Percentiles rank a stretch among this genome's conserved stretches.
These are phyloP conservation scores for Drosophila infuscata DNA, from an alignment of 2,888 invertebrate genomes.

Conservation along the genomic window DNA sequence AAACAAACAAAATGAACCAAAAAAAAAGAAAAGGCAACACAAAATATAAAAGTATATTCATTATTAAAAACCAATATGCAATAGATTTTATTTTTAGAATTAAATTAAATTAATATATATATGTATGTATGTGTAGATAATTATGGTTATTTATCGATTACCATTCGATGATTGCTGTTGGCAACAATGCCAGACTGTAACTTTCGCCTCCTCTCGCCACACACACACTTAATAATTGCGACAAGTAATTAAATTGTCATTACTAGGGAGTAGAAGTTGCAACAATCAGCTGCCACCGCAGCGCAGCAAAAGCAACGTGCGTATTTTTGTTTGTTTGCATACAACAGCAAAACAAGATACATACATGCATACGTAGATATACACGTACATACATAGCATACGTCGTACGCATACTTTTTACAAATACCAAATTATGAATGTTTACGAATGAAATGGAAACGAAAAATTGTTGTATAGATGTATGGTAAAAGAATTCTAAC, in stretches of 20 bases:
- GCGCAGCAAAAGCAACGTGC: constrained; percentile 48
- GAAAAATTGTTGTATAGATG: constrained; percentile 77
- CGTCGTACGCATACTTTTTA: constrained; percentile 72
- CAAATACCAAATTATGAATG: constrained; percentile 81
- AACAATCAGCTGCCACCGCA: constrained; percentile 56
- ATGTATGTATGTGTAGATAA: constrained; percentile 10
- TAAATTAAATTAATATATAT: constrained; percentile 42
- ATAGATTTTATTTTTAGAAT: constrained; percentile 39
- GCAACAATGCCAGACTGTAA: constrained; percentile 50
- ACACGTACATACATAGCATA: constrained; percentile 56
- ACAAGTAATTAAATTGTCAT: constrained; percentile 35
- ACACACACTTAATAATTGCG: constrained; percentile 31
- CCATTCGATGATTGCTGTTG: constrained; percentile 70
- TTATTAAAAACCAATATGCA: constrained; percentile 51
- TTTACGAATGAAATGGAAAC: constrained; percentile 82
- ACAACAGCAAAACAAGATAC: constrained; percentile 47
- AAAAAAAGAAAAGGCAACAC: constrained; percentile 53
- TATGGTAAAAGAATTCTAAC: constrained; percentile 82
- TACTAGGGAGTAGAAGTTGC: constrained; percentile 20
- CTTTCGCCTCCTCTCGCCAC: constrained; percentile 13
- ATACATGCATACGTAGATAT: constrained; percentile 46
- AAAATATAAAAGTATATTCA: constrained; percentile 24
- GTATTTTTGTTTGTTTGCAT: constrained; percentile 63
- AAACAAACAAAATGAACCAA: constrained; percentile 49
- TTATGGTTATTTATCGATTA: constrained; percentile 67